Conservation (phyloP, 2,888 invertebrate genomes). For the Lamellibrachia columna region DNA sequence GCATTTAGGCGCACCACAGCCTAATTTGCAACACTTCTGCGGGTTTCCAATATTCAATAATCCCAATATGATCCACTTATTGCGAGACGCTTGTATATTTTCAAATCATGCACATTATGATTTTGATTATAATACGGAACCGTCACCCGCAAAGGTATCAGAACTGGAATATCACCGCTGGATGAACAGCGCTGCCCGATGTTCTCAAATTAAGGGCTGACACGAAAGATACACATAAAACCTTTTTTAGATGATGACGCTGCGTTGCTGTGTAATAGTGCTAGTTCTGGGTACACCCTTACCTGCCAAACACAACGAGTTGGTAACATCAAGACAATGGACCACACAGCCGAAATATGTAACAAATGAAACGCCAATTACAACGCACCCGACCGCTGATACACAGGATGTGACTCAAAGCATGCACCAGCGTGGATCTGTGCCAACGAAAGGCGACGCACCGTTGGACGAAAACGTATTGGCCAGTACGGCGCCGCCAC, state of each 20-base stretch:
- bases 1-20: not conserved
- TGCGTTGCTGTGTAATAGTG: not conserved
- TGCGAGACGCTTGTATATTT: not conserved
- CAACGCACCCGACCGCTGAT: not conserved
- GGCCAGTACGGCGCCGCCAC: not conserved
- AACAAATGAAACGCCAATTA: not conserved
- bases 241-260: not conserved
- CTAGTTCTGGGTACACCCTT: not conserved
- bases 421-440: not conserved
- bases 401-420: not conserved
- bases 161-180: no score
- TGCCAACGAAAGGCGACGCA: not conserved
- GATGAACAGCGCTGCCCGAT: no score
- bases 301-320: not conserved
- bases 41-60: not conserved
- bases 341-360: not conserved
- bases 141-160: no score
- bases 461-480: not conserved
- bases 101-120: no score
- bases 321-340: not conserved
- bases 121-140: no score
- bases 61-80: not conserved
- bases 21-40: not conserved
- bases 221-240: not conserved
- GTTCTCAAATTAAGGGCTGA: not conserved